Evolutionary conservation across 2,113 vertebrate species (phyloP), one percentile per base, ranked within the genome.

Genomic region (Pelobates fuscus): DNA sequence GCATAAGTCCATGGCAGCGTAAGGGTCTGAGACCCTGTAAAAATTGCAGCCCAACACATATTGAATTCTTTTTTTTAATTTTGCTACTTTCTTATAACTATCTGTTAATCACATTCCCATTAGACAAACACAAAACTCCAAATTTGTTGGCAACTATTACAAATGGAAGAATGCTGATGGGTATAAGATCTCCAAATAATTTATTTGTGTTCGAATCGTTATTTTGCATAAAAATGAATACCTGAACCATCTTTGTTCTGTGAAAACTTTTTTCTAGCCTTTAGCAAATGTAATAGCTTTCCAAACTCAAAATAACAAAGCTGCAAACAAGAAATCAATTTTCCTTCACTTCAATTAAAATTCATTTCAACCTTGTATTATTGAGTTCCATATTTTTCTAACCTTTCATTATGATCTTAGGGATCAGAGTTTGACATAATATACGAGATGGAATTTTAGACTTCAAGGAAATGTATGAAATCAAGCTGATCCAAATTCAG

Each of bases 211-310:
- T 67, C 21, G 27, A 67, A 59, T 15, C 7, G 63, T 67, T 61
- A 71, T 75, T 74, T 75, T 75, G 72, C 54, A 75, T 75, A 66
- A 67, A 67, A 75, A 75, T 75, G 66, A 55, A 75, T 75, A 75
- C 54, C 54, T 67, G 52, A 75, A 43, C 67, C 63, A 75, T 63
- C 63, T 59, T 52, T 58, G 52, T 59, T 67, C 72, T 67, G 32
- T 44, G 65, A 67, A 75, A 37, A 32, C 27, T 67, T 63, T 75
- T 43, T 46, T 67, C 58, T 67, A 44, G 72, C 72, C 72, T 41
- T 59, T 23, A 75, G 72, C 72, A 46, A 73, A 75, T 49, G 72
- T 41, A 75, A 64, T 60, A 73, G 63, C 63, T 75, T 52, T 59
- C 44, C 30, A 64, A 64, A 63, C 61, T 72, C 59, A 24, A 72